phyloP scores from a whole-genome alignment of 2,888 invertebrate genomes.

The Cataglyphis livida region DNA sequence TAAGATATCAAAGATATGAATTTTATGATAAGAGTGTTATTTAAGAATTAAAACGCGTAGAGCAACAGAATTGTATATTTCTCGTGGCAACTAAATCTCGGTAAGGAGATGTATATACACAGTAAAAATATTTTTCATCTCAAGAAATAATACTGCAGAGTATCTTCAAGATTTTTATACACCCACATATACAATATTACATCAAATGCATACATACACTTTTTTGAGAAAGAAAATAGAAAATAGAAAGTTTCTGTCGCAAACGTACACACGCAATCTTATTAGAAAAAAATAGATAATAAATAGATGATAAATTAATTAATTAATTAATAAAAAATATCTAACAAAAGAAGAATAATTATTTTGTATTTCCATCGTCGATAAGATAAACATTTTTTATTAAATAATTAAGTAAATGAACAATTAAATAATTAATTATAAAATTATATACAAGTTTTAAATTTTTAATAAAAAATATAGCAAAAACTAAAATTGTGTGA shows the following conservation, averaged over 20 bases:
- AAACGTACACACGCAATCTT: neutral
- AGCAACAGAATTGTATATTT: conserved; percentile 16
- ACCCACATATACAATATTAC: neutral
- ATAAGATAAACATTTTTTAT: neutral
- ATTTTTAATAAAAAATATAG: neutral
- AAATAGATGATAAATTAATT: neutral
- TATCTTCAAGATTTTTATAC: conserved; percentile 11
- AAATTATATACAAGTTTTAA: neutral
- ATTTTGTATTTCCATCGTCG: neutral
- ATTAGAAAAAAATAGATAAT: neutral
- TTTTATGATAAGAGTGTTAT: conserved; percentile 23
- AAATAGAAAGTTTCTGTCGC: neutral
- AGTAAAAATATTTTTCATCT: conserved; percentile 7
- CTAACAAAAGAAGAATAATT: neutral
- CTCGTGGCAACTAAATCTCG: conserved; percentile 37
- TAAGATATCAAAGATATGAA: conserved; percentile 12
- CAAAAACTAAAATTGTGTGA: neutral
- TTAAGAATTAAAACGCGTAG: conserved; percentile 30
- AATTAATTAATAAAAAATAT: neutral
- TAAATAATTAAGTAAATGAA: neutral
- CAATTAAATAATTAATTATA: neutral
- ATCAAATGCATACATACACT: neutral
- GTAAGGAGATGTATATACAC: conserved; percentile 12
- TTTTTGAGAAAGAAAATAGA: neutral
- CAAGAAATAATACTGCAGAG: neutral